Percentiles rank a stretch among this genome's conserved stretches.
Evolutionary conservation across 2,113 vertebrate genomes (phyloP).

Genomic region (Paradoxurus hermaphroditus): DNA sequence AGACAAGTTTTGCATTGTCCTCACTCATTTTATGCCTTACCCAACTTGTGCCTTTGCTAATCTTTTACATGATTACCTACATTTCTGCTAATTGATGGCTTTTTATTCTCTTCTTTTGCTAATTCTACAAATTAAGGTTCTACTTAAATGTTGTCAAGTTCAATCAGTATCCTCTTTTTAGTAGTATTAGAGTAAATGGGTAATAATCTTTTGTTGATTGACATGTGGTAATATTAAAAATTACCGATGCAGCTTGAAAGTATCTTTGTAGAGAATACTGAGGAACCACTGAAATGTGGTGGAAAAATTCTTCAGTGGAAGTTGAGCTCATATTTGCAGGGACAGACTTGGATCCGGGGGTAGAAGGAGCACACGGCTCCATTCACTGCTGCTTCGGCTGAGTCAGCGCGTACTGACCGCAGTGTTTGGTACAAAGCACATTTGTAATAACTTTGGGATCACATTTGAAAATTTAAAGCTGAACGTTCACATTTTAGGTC

Average conservation of each 20-base stretch:
- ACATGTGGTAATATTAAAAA: constrained; percentile 65
- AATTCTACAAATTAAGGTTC: constrained; percentile 66
- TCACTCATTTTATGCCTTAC: not conserved
- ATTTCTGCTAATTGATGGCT: constrained; percentile 65
- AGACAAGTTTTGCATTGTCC: constrained; percentile 42
- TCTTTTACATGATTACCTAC: constrained; percentile 67
- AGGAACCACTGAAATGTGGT: not conserved
- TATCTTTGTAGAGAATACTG: not conserved
- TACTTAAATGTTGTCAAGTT: constrained; percentile 69
- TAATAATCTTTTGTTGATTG: constrained; percentile 75
- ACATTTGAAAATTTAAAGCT: constrained; percentile 11
- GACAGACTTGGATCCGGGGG: not conserved
- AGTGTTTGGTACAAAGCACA: not conserved
- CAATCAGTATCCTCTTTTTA: constrained; percentile 46
- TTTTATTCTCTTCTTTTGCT: constrained; percentile 33
- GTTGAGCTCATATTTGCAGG: not conserved
- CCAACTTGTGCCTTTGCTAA: constrained; percentile 64
- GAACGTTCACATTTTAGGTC: not conserved
- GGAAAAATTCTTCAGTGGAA: not conserved
- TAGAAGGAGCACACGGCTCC: not conserved
- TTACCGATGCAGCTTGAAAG: constrained; percentile 53
- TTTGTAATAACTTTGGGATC: not conserved
- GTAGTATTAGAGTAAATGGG: constrained; percentile 61
- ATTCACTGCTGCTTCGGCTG: not conserved
- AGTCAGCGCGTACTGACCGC: not conserved